Percentiles rank a stretch among this genome's conserved stretches.
Evolutionary conservation across 2,113 vertebrate species (phyloP).

Genomic region (Percopsis transmontana): DNA sequence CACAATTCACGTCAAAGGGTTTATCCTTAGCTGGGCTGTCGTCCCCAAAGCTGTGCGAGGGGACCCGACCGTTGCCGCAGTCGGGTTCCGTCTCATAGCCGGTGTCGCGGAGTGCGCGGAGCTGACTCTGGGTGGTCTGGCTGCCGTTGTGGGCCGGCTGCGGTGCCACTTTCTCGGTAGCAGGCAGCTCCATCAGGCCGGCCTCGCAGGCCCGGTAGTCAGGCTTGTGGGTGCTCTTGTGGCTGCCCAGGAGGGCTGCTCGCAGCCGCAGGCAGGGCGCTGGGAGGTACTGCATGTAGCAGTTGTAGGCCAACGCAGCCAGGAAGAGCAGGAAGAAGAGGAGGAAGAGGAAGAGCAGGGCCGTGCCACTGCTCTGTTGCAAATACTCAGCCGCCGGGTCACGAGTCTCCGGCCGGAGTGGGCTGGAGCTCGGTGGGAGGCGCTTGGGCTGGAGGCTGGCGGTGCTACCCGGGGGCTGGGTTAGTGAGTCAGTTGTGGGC

Average conservation of each 20-base stretch:
- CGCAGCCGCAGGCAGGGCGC: slow-evolving; percentile 88
- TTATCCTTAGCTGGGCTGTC: slow-evolving; percentile 73
- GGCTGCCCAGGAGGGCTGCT: slow-evolving; percentile 81
- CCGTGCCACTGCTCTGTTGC: slow-evolving; percentile 84
- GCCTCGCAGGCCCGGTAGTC: slow-evolving; percentile 88
- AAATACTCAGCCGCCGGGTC: slow-evolving; percentile 84
- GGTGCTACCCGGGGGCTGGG: slow-evolving; percentile 70
- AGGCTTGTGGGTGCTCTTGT: slow-evolving; percentile 78
- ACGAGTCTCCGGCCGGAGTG: slow-evolving; percentile 67
- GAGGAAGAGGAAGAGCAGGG: slow-evolving; percentile 90
- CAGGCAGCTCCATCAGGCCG: slow-evolving; percentile 81
- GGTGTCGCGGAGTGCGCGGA: slow-evolving; percentile 84
- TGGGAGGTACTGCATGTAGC: slow-evolving; percentile 94
- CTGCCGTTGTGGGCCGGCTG: slow-evolving; percentile 79
- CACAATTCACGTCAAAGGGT: slow-evolving; percentile 92
- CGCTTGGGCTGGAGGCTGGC: slow-evolving; percentile 48
- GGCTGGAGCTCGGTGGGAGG: slow-evolving; percentile 66
- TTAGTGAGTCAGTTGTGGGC: slow-evolving; percentile 71
- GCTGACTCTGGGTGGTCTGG: slow-evolving; percentile 62
- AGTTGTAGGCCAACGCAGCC: slow-evolving; percentile 88
- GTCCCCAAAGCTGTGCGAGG: slow-evolving; percentile 67
- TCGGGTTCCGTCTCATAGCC: slow-evolving; percentile 94
- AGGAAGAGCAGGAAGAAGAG: slow-evolving; percentile 90
- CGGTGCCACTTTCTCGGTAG: slow-evolving; percentile 77
- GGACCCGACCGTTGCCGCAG: slow-evolving; percentile 82